Evolutionary conservation across 2,888 invertebrate species (phyloP), one percentile per base, ranked within the genome.

Genomic region (Ectemnius lituratus): DNA sequence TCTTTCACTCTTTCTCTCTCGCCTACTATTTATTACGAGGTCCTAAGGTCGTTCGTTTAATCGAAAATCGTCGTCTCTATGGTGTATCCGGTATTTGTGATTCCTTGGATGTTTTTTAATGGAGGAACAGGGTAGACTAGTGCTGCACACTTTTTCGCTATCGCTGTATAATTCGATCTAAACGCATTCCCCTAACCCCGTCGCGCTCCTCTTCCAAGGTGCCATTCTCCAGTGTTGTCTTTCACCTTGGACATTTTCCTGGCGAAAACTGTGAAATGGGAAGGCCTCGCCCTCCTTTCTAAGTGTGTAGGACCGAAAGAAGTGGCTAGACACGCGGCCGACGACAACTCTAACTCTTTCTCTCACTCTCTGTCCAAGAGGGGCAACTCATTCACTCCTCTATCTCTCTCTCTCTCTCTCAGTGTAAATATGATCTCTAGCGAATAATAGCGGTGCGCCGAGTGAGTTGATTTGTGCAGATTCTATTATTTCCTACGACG

Each of bases 41-140:
- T 73, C 56, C 73, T 62, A 68, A 73, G 57, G 60, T 57, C 52
- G 62, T 61, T 72, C 61, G 45, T 67, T 70, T 76, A 70, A 64
- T 6, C 62, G 64, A 65, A 76, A 79, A 83, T 83, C 81, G 82
- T 84, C 84, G 84, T 78, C 65, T 60, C 69, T 74, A 72, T 76
- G 70, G 37, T 80, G 75, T 82, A 76, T 78, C 75, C 71, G 80
- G 72, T 82, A 85, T 83, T 87, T 75, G 77, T 87, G 81, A 67
- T 64, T 68, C 66, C 62, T 74, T 86, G 75, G 82, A 85, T 83
- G 85, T 89, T 65, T 85, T 85, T 83, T 81, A 86, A 83, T 89
- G 89, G 89, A 89, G 85, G 87, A 88, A 89, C 89, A 89, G 89
- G 89, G 89, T 89, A 89, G 88, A 84, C 84, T 88, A 88, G 87